phyloP scores from a whole-genome alignment of 2,113 vertebrate genomes.

The crab-eating macaque (Macaca fascicularis) region DNA sequence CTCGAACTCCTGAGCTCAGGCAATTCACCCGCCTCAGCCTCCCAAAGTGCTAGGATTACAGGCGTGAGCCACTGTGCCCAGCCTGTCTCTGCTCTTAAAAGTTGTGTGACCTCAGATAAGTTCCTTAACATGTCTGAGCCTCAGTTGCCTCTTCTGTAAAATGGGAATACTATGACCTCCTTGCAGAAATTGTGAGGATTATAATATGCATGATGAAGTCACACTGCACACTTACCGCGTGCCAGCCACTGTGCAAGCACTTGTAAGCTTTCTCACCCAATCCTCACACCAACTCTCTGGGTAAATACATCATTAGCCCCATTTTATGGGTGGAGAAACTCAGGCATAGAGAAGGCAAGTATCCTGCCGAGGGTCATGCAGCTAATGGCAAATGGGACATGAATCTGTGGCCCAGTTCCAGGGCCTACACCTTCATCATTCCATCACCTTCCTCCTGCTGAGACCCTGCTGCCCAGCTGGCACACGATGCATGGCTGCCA shows the following conservation, averaged over 20 bases:
- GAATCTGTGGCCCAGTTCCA: background rate
- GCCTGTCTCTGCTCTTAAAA: background rate
- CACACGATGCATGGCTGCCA: accelerated
- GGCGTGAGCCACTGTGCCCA: no score
- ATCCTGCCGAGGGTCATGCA: background rate
- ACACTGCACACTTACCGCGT: accelerated
- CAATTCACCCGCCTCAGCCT: no score
- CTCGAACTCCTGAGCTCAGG: no score
- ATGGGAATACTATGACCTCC: background rate
- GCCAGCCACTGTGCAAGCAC: accelerated
- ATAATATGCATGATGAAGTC: background rate
- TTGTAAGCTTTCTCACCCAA: accelerated
- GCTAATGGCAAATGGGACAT: no score
- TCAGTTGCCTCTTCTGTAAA: background rate
- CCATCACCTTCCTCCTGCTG: background rate
- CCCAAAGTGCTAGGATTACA: no score
- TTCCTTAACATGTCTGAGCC: background rate
- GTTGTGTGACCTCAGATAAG: background rate
- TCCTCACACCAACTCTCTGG: background rate
- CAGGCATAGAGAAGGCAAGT: background rate
- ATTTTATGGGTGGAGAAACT: background rate
- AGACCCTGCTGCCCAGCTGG: background rate
- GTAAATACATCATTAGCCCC: background rate
- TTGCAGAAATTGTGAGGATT: background rate
- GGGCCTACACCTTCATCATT: background rate